Conservation (phyloP, 1,140 invertebrate species). For the Himalopsyche phryganea region DNA sequence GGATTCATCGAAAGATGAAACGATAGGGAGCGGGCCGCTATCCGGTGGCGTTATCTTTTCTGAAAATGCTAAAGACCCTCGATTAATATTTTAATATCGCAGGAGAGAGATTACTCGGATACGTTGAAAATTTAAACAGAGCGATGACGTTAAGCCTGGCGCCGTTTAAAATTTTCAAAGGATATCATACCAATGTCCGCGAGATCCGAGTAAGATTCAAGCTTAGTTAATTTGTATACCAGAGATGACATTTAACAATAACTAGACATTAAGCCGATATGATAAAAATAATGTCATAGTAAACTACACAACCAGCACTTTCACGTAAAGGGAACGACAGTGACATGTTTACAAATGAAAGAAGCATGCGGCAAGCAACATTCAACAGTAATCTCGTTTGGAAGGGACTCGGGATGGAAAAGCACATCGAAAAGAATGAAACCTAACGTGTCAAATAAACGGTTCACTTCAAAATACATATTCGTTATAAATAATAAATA, state of each 20-base stretch:
- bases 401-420: conserved; percentile 30
- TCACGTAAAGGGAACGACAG: conserved; percentile 35
- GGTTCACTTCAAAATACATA: conserved; percentile 24
- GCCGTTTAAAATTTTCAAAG: conserved; percentile 1
- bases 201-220: background rate
- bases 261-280: conserved; percentile 35
- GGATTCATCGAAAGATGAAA: too few relatives aligned
- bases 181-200: background rate
- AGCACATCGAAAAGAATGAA: conserved; percentile 26
- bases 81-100: background rate
- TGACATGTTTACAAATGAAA: conserved; percentile 38
- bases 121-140: too few relatives aligned
- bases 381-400: conserved; percentile 53
- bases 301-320: conserved; percentile 35
- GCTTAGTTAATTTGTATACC: conserved; percentile 18
- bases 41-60: too few relatives aligned
- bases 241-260: conserved; percentile 34
- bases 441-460: conserved; percentile 31
- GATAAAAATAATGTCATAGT: conserved; percentile 30
- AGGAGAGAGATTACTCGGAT: too few relatives aligned
- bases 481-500: conserved; percentile 20
- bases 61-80: conserved; percentile 1
- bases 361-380: conserved; percentile 58
- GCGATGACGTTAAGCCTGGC: too few relatives aligned
- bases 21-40: too few relatives aligned